Evolutionary conservation across 2,888 invertebrate species (phyloP), one percentile per base, ranked within the genome.

Genomic region (Drosophila subquinaria): DNA sequence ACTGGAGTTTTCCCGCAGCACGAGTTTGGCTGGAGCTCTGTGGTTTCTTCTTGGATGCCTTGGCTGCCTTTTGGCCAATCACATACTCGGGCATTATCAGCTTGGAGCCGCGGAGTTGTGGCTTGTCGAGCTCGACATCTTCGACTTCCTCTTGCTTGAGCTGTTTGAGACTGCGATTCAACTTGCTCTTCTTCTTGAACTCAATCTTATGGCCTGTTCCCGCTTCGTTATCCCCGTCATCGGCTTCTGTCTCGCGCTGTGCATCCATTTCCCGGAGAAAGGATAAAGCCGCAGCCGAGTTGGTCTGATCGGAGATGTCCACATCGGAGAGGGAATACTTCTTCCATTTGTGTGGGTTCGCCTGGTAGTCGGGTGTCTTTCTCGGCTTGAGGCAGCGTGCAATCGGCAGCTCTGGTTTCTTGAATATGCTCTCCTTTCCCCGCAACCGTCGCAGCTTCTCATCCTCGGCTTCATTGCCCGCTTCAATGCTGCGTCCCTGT

Each of bases 31-130:
- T 94, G 64, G 93, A 68, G 30, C 8, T 45, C 3, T 36, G 47
- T 8, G 15, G 78, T 10, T 67, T 63, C 20, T 67, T 63, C 20
- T 69, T 80, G 1, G 61, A n/a, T 51, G 76, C 82, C 36, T 60
- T 79, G 13, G 52, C 15, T 92, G 93, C 79, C 94, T 94, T 77
- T 94, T 94, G 90, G 0, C 97, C 97, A 65, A 97, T 95, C 15
- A 96, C 95, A 94, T 97, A 97, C 88, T 97, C 97, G 0, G 97
- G 97, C 96, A 97, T 96, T 0, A 97, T 93, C 48, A 96, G 90
- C 92, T 96, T 97, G 63, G 95, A 95, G 70, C 94, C 95, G 86
- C 94, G 94, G 81, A 96, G 95, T 56, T 94, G 92, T 5, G 94
- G 92, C 70, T 93, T 94, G 77, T 89, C 91, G 6, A 90, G 52